These are phyloP conservation scores for Podotricha telesiphe DNA, from an alignment of 2,888 invertebrate genomes.

Conservation along the genomic window DNA sequence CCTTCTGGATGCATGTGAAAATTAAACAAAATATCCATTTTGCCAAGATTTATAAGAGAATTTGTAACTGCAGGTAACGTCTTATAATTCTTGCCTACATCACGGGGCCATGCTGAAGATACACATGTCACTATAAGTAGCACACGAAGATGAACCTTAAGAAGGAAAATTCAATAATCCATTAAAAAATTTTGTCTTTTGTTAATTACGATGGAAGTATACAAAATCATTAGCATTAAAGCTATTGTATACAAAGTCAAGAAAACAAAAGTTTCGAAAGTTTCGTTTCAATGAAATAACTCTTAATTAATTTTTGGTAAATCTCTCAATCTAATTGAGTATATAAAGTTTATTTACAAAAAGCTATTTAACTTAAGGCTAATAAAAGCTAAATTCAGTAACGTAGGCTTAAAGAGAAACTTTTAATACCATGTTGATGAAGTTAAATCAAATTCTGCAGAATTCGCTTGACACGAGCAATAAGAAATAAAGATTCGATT, in stretches of 20 bases:
- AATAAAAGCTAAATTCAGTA: slow-evolving; percentile 28
- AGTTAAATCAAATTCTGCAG: slow-evolving; percentile 33
- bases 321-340: slow-evolving; percentile 29
- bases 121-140: slow-evolving; percentile 50
- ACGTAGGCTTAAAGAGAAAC: slow-evolving; percentile 27
- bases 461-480: slow-evolving; percentile 44
- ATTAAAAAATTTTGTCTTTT: neutral
- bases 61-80: slow-evolving; percentile 64
- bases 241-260: slow-evolving; percentile 13
- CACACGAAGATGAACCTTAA: slow-evolving; percentile 51
- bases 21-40: slow-evolving; percentile 73
- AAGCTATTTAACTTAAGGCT: slow-evolving; percentile 19
- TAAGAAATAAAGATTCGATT: slow-evolving; percentile 57
- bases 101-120: slow-evolving; percentile 50
- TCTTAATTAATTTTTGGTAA: slow-evolving; percentile 28
- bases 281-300: slow-evolving; percentile 1
- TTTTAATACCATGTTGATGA: slow-evolving; percentile 38
- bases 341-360: slow-evolving; percentile 25
- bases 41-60: slow-evolving; percentile 74
- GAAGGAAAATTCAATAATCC: neutral
- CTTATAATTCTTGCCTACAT: slow-evolving; percentile 53
- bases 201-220: neutral
- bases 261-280: slow-evolving; percentile 21
- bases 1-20: slow-evolving; percentile 64
- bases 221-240: slow-evolving; percentile 11